phyloP scores from a whole-genome alignment of 2,888 invertebrate genomes.

The Embidobia sp. region DNA sequence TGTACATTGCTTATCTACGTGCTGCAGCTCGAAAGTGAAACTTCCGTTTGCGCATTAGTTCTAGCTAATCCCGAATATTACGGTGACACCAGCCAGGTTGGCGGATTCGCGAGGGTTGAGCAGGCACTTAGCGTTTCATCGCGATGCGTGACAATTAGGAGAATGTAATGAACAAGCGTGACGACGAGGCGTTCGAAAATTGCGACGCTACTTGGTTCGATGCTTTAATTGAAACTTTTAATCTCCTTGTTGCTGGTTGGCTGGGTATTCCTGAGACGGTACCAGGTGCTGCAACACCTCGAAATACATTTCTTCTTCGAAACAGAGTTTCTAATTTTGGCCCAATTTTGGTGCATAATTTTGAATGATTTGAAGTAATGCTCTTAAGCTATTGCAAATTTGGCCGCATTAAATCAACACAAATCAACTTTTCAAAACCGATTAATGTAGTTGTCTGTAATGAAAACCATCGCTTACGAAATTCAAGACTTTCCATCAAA shows the following conservation, averaged over 20 bases:
- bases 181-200: constrained; percentile 25
- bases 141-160: constrained; percentile 57
- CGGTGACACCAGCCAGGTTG: constrained; percentile 65
- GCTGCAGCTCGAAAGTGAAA: constrained; percentile 78
- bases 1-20: constrained; percentile 69
- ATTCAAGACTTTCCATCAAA: too few species aligned
- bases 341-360: too few species aligned
- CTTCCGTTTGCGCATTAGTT: constrained; percentile 79
- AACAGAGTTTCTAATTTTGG: too few species aligned
- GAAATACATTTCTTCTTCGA: too few species aligned
- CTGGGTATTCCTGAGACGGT: too few species aligned
- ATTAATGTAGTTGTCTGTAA: too few species aligned
- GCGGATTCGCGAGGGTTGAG: constrained; percentile 44
- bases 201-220: constrained; percentile 1
- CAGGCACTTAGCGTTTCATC: constrained; percentile 58
- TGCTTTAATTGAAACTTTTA: constrained; percentile 36
- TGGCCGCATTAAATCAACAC: too few species aligned
- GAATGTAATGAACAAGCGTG: constrained; percentile 55
- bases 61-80: constrained; percentile 79
- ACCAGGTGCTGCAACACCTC: too few species aligned
- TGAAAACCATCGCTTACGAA: too few species aligned
- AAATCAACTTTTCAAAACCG: too few species aligned
- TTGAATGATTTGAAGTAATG: too few species aligned
- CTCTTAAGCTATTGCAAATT: too few species aligned
- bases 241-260: not conserved